Evolutionary conservation across 2,797 vertebrate species (phyloP), one percentile per base, ranked within the genome.

Genomic region (Enoplosus armatus): DNA sequence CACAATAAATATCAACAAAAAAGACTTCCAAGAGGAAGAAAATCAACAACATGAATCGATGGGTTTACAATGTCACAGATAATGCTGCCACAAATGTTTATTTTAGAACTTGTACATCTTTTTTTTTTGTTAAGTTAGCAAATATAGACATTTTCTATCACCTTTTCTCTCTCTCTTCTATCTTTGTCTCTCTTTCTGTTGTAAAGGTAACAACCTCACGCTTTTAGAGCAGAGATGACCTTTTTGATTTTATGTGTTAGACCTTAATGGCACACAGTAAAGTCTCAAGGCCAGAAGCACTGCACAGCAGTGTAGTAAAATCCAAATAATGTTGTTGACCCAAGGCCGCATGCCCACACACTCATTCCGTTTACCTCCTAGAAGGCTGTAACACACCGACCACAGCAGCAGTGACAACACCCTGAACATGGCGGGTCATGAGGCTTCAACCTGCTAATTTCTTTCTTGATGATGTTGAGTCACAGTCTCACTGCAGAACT

Each of bases 201-300:
- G 83, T 85, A 85, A 85, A 87, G 74, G 73, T 84, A 85, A 84
- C 83, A 84, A 60, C 77, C 83, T 88, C 66, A 47, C 50, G 14
- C 76, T 90, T 91, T 94, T 80, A 91, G 83, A 92, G 90, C 77
- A 70, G 74, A 87, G 87, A 92, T 94, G 94, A 95, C 95, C 93
- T 95, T 94, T 95, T 90, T 56, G 1, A 71, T 92, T 95, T 95
- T 90, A 95, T 90, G 89, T 89, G 86, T 87, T 82, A 72, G 80
- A 86, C 81, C 79, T 88, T 93, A 90, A 94, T 88, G 88, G 90
- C 73, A 66, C 82, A 84, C 84, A 87, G 87, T 95, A 94, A 95
- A 93, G 89, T 92, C 81, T 90, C 85, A 90, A 91, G 92, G 93
- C 90, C 88, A 72, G 79, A 84, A 75, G 75, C 78, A 41, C 67